phyloP scores from a whole-genome alignment of 1,140 invertebrate genomes.

The Homalodisca vitripennis region DNA sequence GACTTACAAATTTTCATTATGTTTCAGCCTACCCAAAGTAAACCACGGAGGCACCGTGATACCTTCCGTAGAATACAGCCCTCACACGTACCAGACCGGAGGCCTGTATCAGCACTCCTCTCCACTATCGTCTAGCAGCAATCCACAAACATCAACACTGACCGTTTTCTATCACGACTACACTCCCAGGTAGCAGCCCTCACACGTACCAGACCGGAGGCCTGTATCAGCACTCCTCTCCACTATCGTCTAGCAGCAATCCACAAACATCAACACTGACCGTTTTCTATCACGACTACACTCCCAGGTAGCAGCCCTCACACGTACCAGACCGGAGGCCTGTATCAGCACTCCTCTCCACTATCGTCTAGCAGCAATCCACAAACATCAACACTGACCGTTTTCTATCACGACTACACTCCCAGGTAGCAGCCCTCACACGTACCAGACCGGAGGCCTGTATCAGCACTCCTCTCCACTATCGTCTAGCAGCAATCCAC shows the following conservation, averaged over 20 bases:
- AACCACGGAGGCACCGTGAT: neutral
- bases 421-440: neutral
- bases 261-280: neutral
- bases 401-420: constrained; percentile 7
- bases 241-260: neutral
- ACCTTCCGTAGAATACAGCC: neutral
- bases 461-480: neutral
- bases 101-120: neutral
- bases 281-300: constrained; percentile 7
- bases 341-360: neutral
- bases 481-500: neutral
- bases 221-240: too few relatives aligned
- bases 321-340: too few relatives aligned
- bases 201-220: too few relatives aligned
- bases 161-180: constrained; percentile 5
- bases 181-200: neutral
- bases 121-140: neutral
- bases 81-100: neutral
- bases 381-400: neutral
- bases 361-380: neutral
- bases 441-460: too few relatives aligned
- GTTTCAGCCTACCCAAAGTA: neutral
- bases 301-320: neutral
- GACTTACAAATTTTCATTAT: neutral
- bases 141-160: neutral